Base-by-base conservation (phyloP, 2,888 invertebrate species). In the Melanchra persicariae region DNA sequence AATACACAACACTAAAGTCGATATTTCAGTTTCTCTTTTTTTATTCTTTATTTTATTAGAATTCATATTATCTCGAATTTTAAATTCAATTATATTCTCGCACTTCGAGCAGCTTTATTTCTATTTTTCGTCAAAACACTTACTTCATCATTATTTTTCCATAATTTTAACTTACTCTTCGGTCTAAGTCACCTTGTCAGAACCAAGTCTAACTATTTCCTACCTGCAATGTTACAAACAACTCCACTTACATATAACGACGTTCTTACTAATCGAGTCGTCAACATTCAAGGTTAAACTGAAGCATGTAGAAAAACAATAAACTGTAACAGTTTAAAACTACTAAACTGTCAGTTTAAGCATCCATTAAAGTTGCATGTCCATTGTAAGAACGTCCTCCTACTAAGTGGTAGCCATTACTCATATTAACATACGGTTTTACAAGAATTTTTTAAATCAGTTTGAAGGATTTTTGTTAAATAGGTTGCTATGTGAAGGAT, bases 271-370 rank as follows among this genome's bases (percentile, higher is more conserved):
- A 73, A 61, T 55, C 45, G 59, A 57, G 55, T 47, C 63, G 9
- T 61, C 17, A 64, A 73, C 45, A 60, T 60, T 55, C 70, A 81
- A 81, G 81, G 81, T 65, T 47, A 51, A 24, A 37, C 22, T 40
- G 12, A 45, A 66, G 19, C 54, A 61, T 59, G 52, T 26, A 63
- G 40, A 45, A 51, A 63, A 68, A 77, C 66, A 74, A 81, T 77
- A 70, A 81, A 77, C 10, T 70, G 54, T 69, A 47, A 63, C 62
- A 66, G n/a, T 81, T 76, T 70, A 61, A 12, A 68, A 58, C 19
- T 72, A 58, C 19, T 72, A 55, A 81, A 40, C 43, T 69, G 68
- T 60, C 62, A 49, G 49, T 81, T 71, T 43, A 37, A 58, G 66
- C 26, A 43, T 6, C 65, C 70, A 71, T 81, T 71, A 69, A 69